These are phyloP conservation scores for Zaprionus lineosus DNA, from an alignment of 2,888 invertebrate species.

Conservation along the genomic window DNA sequence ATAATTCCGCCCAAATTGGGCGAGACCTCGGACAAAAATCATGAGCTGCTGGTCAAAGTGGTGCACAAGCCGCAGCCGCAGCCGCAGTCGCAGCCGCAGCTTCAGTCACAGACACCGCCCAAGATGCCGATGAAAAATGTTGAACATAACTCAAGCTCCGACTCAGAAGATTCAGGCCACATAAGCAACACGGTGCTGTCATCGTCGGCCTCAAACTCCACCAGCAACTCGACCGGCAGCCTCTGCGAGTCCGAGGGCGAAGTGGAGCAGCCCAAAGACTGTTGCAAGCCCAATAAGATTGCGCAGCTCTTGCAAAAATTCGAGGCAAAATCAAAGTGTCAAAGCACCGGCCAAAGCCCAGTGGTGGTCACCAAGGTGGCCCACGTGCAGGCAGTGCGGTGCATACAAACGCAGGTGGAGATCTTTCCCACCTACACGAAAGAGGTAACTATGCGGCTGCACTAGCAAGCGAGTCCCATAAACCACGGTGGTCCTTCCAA, in stretches of 20 bases:
- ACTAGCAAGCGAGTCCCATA: constrained; percentile 39
- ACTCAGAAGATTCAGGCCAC: constrained; percentile 92
- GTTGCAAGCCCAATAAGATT: constrained; percentile 73
- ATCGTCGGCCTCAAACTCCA: constrained; percentile 49
- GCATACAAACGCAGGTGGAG: constrained; percentile 81
- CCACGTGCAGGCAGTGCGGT: constrained; percentile 79
- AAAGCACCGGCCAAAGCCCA: constrained; percentile 20
- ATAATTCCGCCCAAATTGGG: constrained; percentile 81
- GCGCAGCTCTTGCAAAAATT: constrained; percentile 79
- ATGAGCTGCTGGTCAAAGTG: constrained; percentile 80
- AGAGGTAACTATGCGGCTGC: constrained; percentile 83
- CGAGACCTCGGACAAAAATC: constrained; percentile 80
- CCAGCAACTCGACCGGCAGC: constrained; percentile 61
- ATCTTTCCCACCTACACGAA: constrained; percentile 82
- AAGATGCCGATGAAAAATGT: constrained; percentile 15
- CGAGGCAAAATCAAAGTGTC: constrained; percentile 61
- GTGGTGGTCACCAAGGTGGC: constrained; percentile 63
- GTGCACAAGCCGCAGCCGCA: constrained; percentile 54
- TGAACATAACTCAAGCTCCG: constrained; percentile 72
- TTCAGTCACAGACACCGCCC: no score
- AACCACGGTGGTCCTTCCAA: constrained; percentile 9
- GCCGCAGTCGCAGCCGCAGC: no score
- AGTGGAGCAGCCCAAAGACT: constrained; percentile 20
- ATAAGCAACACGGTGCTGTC: constrained; percentile 85
- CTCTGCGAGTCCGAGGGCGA: constrained; percentile 66